Evolutionary conservation across 35 echinoderm and acorn worm species (phyloP).

Genomic region (Ophiothrix spiculata): DNA sequence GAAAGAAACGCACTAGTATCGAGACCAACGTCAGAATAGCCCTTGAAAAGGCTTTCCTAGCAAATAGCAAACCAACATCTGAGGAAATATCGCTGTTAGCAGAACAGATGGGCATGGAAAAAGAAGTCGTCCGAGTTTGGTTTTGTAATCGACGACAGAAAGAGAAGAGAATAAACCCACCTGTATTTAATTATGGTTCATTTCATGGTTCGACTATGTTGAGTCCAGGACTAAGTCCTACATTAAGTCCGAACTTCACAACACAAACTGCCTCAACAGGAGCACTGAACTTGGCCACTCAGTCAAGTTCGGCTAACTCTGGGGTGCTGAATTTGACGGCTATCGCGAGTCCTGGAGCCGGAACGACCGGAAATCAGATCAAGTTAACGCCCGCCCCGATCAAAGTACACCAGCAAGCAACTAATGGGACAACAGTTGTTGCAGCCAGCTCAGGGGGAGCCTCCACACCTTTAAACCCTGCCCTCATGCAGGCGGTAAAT

Average conservation of each 20-base stretch:
- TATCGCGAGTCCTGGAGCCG: neutral
- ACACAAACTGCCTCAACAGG: neutral
- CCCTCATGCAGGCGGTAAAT: neutral
- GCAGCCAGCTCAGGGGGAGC: neutral
- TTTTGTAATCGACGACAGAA: conserved; percentile 98
- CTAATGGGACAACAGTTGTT: neutral
- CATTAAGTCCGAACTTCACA: neutral
- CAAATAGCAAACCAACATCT: conserved; percentile 88
- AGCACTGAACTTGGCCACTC: neutral
- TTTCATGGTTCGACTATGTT: neutral
- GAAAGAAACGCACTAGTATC: conserved; percentile 98
- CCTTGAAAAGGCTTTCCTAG: conserved; percentile 84
- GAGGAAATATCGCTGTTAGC: conserved; percentile 89
- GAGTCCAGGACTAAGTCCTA: neutral
- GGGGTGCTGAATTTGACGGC: neutral
- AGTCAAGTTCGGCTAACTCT: neutral
- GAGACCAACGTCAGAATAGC: conserved; percentile 92
- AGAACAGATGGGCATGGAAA: conserved; percentile 90
- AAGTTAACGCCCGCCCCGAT: neutral
- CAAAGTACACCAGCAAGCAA: too few relatives aligned
- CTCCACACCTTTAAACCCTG: neutral
- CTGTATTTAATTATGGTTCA: conserved; percentile 37
- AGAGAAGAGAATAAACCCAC: conserved; percentile 97
- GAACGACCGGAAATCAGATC: neutral
- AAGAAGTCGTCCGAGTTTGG: conserved; percentile 95